A percentile compares a stretch with the other conserved stretches of the same genome.
Conservation (phyloP, 2,113 vertebrate genomes). For the Pterocles orientalis region DNA sequence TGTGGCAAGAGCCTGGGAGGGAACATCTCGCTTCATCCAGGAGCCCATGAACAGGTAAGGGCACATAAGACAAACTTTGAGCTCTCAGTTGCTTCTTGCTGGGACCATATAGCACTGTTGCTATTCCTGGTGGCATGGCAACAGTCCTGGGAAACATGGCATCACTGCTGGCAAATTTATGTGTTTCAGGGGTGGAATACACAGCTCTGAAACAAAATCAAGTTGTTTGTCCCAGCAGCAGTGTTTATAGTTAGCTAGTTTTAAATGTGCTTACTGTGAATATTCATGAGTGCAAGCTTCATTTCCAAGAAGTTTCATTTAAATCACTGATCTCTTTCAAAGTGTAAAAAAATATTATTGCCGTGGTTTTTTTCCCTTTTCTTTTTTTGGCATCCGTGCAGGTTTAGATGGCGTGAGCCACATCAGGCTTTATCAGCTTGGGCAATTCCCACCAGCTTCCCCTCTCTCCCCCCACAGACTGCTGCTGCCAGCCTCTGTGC, state of each 20-base stretch:
- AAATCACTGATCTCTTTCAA: not conserved
- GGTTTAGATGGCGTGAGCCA: not conserved
- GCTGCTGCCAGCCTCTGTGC: slow-evolving; percentile 75
- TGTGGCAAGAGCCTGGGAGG: slow-evolving; percentile 78
- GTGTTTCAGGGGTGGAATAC: not conserved
- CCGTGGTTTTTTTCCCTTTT: not conserved
- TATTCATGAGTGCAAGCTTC: slow-evolving; percentile 17
- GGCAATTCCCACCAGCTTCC: not conserved
- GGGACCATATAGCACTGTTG: not conserved
- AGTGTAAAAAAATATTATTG: slow-evolving; percentile 6
- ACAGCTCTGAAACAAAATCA: not conserved
- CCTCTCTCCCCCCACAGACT: slow-evolving; percentile 45
- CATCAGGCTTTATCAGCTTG: not conserved
- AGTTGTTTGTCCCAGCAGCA: not conserved
- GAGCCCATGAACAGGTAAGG: slow-evolving; percentile 66
- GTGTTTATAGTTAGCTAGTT: not conserved
- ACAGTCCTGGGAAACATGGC: not conserved
- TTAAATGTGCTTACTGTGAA: not conserved
- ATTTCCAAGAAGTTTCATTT: slow-evolving; percentile 21
- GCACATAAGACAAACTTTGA: not conserved
- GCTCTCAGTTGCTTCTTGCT: not conserved
- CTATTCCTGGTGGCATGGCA: slow-evolving; percentile 18
- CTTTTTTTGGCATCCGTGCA: not conserved
- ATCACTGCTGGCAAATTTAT: not conserved
- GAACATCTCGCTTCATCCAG: slow-evolving; percentile 73